phyloP scores from a whole-genome alignment of 2,888 invertebrate genomes.

The Formica aserva region DNA sequence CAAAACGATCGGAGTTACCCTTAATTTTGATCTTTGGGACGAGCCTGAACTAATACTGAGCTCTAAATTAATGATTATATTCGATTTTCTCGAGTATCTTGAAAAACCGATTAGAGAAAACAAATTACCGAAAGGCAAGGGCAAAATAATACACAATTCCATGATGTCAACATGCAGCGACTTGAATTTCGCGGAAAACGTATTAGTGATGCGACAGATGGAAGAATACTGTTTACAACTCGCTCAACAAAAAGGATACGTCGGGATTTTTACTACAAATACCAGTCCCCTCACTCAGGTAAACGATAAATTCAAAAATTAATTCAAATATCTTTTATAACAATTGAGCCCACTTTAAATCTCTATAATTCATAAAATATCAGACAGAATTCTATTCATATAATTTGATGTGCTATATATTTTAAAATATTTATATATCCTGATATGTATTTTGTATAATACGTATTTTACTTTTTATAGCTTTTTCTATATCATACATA shows the following conservation, averaged over 20 bases:
- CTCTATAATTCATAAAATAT: not conserved
- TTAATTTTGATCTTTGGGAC: conserved; percentile 93
- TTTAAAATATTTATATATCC: not conserved
- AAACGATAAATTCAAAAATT: conserved; percentile 59
- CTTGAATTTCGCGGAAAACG: conserved; percentile 91
- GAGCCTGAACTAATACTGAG: conserved; percentile 92
- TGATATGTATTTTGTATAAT: not conserved
- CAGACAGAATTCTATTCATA: not conserved
- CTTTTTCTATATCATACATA: not conserved
- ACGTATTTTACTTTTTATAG: not conserved
- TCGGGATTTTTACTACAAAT: conserved; percentile 94
- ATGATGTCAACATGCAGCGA: conserved; percentile 94
- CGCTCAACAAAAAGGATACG: conserved; percentile 89
- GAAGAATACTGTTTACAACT: conserved; percentile 91
- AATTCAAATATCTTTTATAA: not conserved
- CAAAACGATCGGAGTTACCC: conserved; percentile 89
- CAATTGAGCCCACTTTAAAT: not conserved
- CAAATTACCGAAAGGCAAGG: conserved; percentile 89
- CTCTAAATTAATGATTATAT: conserved; percentile 90
- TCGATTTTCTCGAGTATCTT: conserved; percentile 92
- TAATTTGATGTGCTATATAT: not conserved
- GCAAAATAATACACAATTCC: conserved; percentile 92
- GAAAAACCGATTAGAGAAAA: conserved; percentile 91
- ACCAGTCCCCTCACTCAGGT: conserved; percentile 96
- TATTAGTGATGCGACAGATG: conserved; percentile 92